These are phyloP conservation scores for Mesocentrotus franciscanus DNA, from an alignment of 53 echinoderm and acorn worm species.

Conservation along the genomic window DNA sequence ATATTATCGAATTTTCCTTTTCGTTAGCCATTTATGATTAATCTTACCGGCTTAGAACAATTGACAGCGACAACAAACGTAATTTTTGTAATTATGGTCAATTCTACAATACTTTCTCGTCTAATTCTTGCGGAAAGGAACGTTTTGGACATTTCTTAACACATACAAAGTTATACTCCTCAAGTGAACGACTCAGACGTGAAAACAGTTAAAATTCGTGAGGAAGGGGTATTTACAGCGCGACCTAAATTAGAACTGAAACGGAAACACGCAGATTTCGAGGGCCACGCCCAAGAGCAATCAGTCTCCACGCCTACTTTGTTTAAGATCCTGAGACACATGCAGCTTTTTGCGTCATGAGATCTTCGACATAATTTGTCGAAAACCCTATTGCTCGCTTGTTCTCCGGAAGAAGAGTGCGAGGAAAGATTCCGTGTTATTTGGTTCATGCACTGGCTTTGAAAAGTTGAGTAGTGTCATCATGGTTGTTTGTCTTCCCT, in stretches of 20 bases:
- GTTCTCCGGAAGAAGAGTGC: background rate
- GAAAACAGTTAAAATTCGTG: background rate
- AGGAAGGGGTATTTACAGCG: background rate
- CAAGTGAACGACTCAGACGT: background rate
- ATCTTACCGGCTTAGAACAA: no score
- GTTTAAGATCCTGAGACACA: background rate
- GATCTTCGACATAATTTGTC: constrained; percentile 5
- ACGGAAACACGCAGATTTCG: constrained; percentile 23
- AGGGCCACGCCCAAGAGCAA: background rate
- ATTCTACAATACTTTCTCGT: no score
- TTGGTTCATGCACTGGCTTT: background rate
- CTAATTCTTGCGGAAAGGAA: no score
- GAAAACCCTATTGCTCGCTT: constrained; percentile 33
- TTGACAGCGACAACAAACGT: no score
- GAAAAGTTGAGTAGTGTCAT: background rate
- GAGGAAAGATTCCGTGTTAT: background rate
- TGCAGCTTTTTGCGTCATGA: background rate
- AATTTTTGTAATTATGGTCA: no score
- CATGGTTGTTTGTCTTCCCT: constrained; percentile 46
- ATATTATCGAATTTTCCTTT: no score
- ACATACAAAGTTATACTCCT: background rate
- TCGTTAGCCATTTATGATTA: no score
- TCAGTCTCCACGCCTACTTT: background rate
- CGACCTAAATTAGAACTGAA: constrained; percentile 10
- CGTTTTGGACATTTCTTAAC: background rate